Evolutionary conservation across 2,113 vertebrate genomes (phyloP).

Genomic region (Mormyrus iriodes): DNA sequence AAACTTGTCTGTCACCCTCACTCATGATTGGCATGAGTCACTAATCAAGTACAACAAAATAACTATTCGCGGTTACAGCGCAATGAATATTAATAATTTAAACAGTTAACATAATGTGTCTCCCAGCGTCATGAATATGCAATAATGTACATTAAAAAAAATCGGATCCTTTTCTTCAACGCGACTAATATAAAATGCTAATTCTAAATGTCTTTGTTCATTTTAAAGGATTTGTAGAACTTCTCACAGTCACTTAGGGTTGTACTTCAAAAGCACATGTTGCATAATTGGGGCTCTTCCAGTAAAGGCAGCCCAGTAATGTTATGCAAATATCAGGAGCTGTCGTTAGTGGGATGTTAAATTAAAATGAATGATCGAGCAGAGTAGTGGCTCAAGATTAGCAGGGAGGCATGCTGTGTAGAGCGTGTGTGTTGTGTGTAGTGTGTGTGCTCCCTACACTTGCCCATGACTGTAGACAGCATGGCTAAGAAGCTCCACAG

Average conservation of each 20-base stretch:
- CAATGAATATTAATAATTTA: constrained; percentile 64
- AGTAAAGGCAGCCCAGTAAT: constrained; percentile 6
- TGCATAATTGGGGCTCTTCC: constrained; percentile 40
- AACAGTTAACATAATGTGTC: constrained; percentile 60
- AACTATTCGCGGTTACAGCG: constrained; percentile 52
- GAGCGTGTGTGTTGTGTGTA: not conserved
- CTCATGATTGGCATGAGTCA: not conserved
- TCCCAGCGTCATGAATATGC: constrained; percentile 61
- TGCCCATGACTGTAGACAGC: not conserved
- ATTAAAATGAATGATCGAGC: not conserved
- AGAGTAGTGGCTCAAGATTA: not conserved
- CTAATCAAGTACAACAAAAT: not conserved
- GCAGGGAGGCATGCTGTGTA: not conserved
- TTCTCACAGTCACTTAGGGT: constrained; percentile 38
- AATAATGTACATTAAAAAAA: constrained; percentile 41
- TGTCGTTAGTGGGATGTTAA: not conserved
- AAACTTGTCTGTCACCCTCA: not conserved
- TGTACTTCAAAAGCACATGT: constrained; percentile 36
- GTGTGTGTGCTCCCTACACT: not conserved
- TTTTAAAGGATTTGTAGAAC: constrained; percentile 38
- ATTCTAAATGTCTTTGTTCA: constrained; percentile 44
- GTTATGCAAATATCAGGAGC: constrained; percentile 25
- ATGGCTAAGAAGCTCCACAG: not conserved
- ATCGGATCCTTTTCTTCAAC: constrained; percentile 27
- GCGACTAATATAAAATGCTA: constrained; percentile 37